Percentiles rank a stretch among this genome's conserved stretches.
Evolutionary conservation across 2,797 vertebrate genomes (phyloP).

Genomic region (Mico argentatus): DNA sequence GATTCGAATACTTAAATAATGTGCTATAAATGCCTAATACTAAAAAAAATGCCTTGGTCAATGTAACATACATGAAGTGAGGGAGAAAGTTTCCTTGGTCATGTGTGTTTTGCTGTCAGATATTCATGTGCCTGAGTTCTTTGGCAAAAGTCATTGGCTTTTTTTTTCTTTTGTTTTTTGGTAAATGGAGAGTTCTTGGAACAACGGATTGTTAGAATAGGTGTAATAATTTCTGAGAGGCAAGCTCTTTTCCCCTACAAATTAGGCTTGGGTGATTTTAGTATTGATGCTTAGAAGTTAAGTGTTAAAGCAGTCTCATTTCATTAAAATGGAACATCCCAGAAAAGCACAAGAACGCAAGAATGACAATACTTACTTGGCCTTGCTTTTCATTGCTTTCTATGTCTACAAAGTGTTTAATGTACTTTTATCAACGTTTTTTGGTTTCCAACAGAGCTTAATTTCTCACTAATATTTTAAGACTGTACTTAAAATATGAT

Average conservation of each 20-base stretch:
- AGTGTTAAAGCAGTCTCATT: neutral
- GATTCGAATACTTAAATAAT: neutral
- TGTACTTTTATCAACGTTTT: conserved; percentile 5
- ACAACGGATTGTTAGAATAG: conserved; percentile 13
- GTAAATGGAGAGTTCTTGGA: neutral
- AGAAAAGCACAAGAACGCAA: neutral
- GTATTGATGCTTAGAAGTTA: conserved; percentile 2
- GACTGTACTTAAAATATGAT: neutral
- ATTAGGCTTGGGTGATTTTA: neutral
- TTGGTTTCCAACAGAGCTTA: neutral
- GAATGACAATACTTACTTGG: neutral
- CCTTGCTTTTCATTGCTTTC: neutral
- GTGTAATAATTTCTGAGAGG: neutral
- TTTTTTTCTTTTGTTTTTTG: neutral
- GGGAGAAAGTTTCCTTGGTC: neutral
- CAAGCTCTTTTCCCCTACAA: neutral
- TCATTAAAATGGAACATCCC: neutral
- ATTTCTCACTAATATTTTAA: conserved; percentile 25
- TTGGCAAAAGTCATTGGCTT: neutral
- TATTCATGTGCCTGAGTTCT: neutral
- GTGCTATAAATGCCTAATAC: neutral
- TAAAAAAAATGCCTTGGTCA: neutral
- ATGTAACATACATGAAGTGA: neutral
- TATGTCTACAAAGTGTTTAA: neutral
- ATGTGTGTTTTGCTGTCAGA: neutral